These are phyloP conservation scores for Xanthia togata DNA, from an alignment of 2,888 invertebrate species.

Conservation along the genomic window DNA sequence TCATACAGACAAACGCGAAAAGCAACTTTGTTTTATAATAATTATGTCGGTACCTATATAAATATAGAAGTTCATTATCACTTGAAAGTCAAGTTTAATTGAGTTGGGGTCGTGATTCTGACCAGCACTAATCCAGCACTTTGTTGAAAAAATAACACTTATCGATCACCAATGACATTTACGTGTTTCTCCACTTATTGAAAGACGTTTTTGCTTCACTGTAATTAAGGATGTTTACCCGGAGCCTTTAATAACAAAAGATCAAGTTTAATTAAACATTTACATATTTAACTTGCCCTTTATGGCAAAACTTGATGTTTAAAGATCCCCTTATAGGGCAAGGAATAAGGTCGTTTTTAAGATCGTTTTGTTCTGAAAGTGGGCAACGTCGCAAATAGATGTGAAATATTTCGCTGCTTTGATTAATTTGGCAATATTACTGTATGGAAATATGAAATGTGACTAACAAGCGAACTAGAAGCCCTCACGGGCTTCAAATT, in stretches of 20 bases:
- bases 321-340: neutral
- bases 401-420: no score
- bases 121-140: no score
- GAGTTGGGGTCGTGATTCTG: neutral
- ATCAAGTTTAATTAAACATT: conserved; percentile 44
- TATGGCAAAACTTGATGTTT: conserved; percentile 10
- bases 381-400: no score
- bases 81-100: neutral
- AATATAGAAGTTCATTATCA: neutral
- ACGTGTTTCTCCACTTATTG: neutral
- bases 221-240: conserved; percentile 4
- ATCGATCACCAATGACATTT: neutral
- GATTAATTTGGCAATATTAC: no score
- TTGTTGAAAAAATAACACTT: neutral
- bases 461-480: no score
- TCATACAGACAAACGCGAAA: no score
- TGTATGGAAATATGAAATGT: no score
- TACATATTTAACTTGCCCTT: neutral
- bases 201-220: conserved; percentile 1
- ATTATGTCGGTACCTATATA: no score
- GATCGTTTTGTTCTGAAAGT: no score
- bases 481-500: no score
- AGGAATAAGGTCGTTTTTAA: conserved; percentile 15
- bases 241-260: conserved; percentile 13
- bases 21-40: no score